Base-by-base conservation (phyloP, 2,797 vertebrate genomes). In the Vireo griseus region DNA sequence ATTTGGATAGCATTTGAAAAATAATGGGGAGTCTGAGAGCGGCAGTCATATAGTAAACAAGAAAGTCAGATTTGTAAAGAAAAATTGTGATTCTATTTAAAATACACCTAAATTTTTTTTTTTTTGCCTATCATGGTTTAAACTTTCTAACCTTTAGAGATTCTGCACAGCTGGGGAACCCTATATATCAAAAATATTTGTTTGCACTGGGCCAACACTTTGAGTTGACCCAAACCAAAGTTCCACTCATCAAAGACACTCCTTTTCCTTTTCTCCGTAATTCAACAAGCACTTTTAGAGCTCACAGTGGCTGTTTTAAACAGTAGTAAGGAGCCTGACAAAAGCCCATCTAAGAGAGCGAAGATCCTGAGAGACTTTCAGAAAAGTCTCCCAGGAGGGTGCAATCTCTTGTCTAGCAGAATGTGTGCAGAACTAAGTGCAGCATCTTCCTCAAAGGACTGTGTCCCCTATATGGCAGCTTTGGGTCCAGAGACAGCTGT, bases 81-180 rank as follows among this genome's bases (percentile, higher is more conserved):
- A 92, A 92, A 95, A 35, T 47, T 62, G 25, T 50, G 11, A 62
- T 45, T 92, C 21, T 26, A 26, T 77, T 75, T 95, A 22, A 94
- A 92, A 71, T 35, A 94, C 80, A 72, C 3, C 11, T 72, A 63
- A 62, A 66, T 35, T 8, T 35, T 35, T 35, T 35, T 35, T 35
- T 9, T 61, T 73, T 68, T 72, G 3, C 26, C 11, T 63, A 14
- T 31, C 20, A 25, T 52, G 9, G 11, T n/a, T 26, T 63, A 62
- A 17, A 54, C 10, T 42, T 82, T 58, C 8, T n/a, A 62, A 58
- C 5, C 28, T 58, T 22, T 59, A 33, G 28, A 59, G 11, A 80
- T 40, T 66, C 31, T 51, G 13, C 33, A 40, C 16, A 83, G 12
- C 15, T 51, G 2, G 52, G 20, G 6, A 50, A 54, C 5, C 0